These are phyloP conservation scores for Schlechtendalia chinensis DNA, from an alignment of 1,140 invertebrate genomes.

Conservation along the genomic window DNA sequence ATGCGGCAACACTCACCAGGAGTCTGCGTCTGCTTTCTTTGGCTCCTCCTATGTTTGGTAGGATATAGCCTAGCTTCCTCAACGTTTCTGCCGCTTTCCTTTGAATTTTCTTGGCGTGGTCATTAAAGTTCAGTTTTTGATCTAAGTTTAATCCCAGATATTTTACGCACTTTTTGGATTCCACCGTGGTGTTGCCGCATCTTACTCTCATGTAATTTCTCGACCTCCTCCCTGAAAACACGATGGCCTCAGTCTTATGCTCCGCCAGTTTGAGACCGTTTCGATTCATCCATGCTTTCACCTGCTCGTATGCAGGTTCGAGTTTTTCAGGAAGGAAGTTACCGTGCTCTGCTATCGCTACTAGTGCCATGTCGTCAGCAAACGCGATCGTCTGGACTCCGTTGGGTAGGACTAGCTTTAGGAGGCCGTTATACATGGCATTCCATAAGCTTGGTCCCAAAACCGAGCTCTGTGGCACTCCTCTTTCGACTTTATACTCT, in stretches of 20 bases:
- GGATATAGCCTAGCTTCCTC: background rate
- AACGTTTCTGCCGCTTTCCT: background rate
- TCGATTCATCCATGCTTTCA: too few relatives aligned
- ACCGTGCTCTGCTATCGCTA: too few relatives aligned
- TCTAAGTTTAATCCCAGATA: background rate
- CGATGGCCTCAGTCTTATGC: background rate
- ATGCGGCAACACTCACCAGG: background rate
- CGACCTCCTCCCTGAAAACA: background rate
- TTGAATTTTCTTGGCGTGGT: background rate
- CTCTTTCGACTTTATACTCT: too few relatives aligned
- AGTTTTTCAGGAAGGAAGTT: too few relatives aligned
- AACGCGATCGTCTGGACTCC: too few relatives aligned
- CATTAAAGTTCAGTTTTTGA: background rate
- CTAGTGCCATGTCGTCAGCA: too few relatives aligned
- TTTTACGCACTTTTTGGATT: background rate
- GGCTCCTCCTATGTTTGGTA: background rate
- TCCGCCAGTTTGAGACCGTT: background rate
- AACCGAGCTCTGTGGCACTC: too few relatives aligned
- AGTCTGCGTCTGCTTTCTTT: background rate
- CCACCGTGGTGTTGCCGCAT: background rate
- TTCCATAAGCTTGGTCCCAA: too few relatives aligned
- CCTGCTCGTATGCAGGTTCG: too few relatives aligned
- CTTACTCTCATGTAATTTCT: background rate
- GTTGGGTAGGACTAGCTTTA: too few relatives aligned
- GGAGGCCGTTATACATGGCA: too few relatives aligned